A percentile compares a stretch with the other conserved stretches of the same genome.
Conservation (phyloP, 2,797 vertebrate species). For the Anomalospiza imberbis region DNA sequence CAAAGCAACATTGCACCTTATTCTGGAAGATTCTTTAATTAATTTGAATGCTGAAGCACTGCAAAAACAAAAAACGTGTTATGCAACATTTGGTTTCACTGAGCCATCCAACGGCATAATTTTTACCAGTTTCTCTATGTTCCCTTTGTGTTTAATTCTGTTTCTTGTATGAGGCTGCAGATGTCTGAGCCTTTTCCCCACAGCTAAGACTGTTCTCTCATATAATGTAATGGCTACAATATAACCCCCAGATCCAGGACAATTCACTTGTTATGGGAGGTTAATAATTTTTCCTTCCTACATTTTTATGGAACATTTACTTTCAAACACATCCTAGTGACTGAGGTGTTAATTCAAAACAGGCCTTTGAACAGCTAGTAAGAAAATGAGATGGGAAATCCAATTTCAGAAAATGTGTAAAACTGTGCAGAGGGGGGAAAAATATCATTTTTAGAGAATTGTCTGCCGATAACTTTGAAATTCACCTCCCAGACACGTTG, state of each 20-base stretch:
- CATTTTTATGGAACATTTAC: conserved; percentile 58
- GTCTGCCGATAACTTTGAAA: not conserved
- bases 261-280: conserved; percentile 39
- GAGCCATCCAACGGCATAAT: conserved; percentile 41
- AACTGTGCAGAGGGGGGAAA: not conserved
- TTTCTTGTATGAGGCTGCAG: conserved; percentile 38
- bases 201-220: conserved; percentile 50
- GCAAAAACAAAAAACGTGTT: conserved; percentile 41
- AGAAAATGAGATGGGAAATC: conserved; percentile 20
- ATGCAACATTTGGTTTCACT: conserved; percentile 61
- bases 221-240: conserved; percentile 11
- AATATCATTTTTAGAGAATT: not conserved
- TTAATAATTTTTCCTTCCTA: conserved; percentile 35
- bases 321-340: conserved; percentile 38
- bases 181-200: conserved; percentile 48
- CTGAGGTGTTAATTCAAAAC: not conserved
- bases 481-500: not conserved
- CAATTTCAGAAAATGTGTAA: not conserved
- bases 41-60: conserved; percentile 41
- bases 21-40: conserved; percentile 60
- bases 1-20: conserved; percentile 20
- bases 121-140: conserved; percentile 51
- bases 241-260: conserved; percentile 18
- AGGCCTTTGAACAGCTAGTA: not conserved
- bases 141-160: conserved; percentile 54